A percentile compares a stretch with the other conserved stretches of the same genome.
These are phyloP conservation scores for Bradysia coprophila DNA, from an alignment of 1,140 invertebrate species.

Conservation along the genomic window DNA sequence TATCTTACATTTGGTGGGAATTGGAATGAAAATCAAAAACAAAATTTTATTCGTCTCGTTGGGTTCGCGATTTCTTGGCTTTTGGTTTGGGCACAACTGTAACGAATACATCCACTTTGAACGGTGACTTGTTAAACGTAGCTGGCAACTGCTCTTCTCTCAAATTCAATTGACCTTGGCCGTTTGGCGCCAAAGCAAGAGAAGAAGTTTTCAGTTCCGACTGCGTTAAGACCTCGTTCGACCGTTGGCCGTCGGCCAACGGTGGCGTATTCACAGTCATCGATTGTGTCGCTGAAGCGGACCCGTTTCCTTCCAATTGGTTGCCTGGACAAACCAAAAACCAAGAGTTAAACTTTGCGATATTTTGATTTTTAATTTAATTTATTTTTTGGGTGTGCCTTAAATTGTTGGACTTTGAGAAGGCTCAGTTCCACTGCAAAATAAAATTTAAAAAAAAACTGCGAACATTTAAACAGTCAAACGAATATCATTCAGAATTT, in stretches of 20 bases:
- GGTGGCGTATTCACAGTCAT: neutral
- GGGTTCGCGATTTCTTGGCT: conserved; percentile 11
- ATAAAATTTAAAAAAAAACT: too few relatives aligned
- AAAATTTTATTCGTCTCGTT: too few relatives aligned
- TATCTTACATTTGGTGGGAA: too few relatives aligned
- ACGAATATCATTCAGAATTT: too few relatives aligned
- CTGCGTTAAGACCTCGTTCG: conserved; percentile 6
- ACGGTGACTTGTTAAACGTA: conserved; percentile 42
- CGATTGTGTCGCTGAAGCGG: neutral
- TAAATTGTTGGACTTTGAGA: too few relatives aligned
- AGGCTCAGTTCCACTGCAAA: too few relatives aligned
- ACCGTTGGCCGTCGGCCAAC: neutral
- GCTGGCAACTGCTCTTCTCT: conserved; percentile 32
- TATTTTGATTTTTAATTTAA: too few relatives aligned
- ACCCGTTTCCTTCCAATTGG: neutral
- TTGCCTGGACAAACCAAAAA: conserved; percentile 1
- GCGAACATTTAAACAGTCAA: too few relatives aligned
- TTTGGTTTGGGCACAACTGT: conserved; percentile 47
- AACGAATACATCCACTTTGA: conserved; percentile 63
- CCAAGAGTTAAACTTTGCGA: conserved; percentile 1
- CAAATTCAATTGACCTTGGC: conserved; percentile 31
- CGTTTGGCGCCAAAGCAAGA: conserved; percentile 27
- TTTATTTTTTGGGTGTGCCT: too few relatives aligned
- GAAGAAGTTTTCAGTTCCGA: conserved; percentile 7
- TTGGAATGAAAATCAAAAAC: too few relatives aligned